Evolutionary conservation across 2,888 invertebrate species (phyloP).

Genomic region (Ferrisia virgata): DNA sequence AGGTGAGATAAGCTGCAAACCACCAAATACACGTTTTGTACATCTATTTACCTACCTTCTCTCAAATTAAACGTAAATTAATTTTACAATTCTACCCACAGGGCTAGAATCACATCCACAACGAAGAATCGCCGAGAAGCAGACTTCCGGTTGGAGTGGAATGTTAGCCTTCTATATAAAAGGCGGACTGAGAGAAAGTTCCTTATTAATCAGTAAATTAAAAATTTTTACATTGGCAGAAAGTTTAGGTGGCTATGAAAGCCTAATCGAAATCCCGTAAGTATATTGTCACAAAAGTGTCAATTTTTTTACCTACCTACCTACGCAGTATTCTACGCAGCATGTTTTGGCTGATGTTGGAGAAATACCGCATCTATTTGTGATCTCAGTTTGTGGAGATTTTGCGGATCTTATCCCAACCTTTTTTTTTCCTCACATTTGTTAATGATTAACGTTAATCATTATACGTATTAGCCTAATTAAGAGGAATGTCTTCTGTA

Average conservation of each 20-base stretch:
- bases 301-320: neutral
- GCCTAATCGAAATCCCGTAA: conserved; percentile 89
- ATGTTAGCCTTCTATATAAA: conserved; percentile 85
- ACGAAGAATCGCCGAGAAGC: conserved; percentile 71
- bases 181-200: conserved; percentile 69
- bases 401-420: neutral
- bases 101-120: conserved; percentile 83
- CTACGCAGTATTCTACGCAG: neutral
- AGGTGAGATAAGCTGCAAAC: conserved; percentile 60
- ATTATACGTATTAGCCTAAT: neutral
- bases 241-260: conserved; percentile 92
- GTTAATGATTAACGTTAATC: neutral
- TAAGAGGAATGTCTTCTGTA: neutral
- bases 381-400: neutral
- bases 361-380: neutral
- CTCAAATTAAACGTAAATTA: neutral
- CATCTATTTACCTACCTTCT: neutral
- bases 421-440: neutral
- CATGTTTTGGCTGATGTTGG: neutral
- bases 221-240: conserved; percentile 84
- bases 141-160: conserved; percentile 83
- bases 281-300: conserved; percentile 52
- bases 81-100: conserved; percentile 50
- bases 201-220: conserved; percentile 68
- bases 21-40: too few species aligned